A percentile compares a stretch with the other conserved stretches of the same genome.
Conservation (phyloP, 2,113 vertebrate species). For the Pelecanus crispus region DNA sequence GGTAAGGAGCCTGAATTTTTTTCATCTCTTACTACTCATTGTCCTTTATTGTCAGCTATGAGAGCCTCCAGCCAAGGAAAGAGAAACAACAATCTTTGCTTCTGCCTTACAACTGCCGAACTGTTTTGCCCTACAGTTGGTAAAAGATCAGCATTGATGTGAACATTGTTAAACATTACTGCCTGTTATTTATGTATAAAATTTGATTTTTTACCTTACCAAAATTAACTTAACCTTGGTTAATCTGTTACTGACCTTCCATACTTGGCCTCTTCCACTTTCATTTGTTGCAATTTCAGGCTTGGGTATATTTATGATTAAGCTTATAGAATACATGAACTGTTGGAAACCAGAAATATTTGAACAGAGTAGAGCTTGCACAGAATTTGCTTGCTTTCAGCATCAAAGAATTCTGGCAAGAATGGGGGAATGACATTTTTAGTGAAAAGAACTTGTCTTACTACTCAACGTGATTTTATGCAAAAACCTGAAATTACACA, state of each 20-base stretch:
- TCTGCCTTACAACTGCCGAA: not conserved
- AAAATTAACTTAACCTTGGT: not conserved
- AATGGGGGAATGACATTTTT: not conserved
- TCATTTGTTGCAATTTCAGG: not conserved
- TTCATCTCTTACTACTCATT: not conserved
- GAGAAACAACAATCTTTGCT: not conserved
- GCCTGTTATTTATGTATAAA: not conserved
- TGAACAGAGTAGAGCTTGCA: not conserved
- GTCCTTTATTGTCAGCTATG: not conserved
- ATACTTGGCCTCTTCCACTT: not conserved
- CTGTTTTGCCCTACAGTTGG: not conserved
- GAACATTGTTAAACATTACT: not conserved
- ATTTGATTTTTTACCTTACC: not conserved
- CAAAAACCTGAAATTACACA: not conserved
- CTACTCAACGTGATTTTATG: not conserved
- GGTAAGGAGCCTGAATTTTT: not conserved
- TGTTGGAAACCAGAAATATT: not conserved
- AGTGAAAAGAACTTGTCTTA: not conserved
- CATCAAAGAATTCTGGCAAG: not conserved
- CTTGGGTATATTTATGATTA: not conserved
- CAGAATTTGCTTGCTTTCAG: not conserved
- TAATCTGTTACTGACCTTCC: not conserved
- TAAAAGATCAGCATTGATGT: not conserved
- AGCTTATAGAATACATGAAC: accelerated
- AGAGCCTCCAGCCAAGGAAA: not conserved